These are phyloP conservation scores for Hemibagrus wyckioides DNA, from an alignment of 2,113 vertebrate species.

Conservation along the genomic window DNA sequence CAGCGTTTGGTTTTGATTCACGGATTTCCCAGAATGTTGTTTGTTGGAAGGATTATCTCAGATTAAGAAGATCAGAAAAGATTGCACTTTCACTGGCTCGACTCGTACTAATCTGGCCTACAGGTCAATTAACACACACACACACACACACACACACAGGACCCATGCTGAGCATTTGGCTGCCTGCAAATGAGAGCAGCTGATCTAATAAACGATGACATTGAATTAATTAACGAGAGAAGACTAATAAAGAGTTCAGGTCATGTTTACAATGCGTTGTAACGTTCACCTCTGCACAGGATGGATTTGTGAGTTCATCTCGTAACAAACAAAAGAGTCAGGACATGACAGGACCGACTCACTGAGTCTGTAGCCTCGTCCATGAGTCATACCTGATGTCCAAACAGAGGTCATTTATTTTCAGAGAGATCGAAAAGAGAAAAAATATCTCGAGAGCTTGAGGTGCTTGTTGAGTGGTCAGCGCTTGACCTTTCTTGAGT, in stretches of 20 bases:
- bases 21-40: constrained; percentile 29
- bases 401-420: neutral
- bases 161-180: constrained; percentile 7
- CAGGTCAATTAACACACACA: constrained; percentile 46
- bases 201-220: constrained; percentile 37
- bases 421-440: neutral
- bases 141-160: neutral
- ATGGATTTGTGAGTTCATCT: neutral
- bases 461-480: neutral
- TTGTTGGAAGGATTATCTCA: constrained; percentile 37
- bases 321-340: neutral
- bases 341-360: neutral
- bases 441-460: neutral
- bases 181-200: constrained; percentile 19
- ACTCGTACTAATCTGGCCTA: constrained; percentile 33
- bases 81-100: constrained; percentile 33
- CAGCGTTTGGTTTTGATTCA: constrained; percentile 14
- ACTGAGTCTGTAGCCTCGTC: neutral
- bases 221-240: constrained; percentile 21
- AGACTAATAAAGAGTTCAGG: constrained; percentile 35
- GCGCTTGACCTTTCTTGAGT: neutral
- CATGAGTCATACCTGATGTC: too few relatives aligned
- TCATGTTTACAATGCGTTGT: constrained; percentile 5
- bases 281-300: neutral
- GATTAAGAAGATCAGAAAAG: constrained; percentile 45